Base-by-base conservation (phyloP, 2,797 vertebrate genomes). In the Manis javanica region DNA sequence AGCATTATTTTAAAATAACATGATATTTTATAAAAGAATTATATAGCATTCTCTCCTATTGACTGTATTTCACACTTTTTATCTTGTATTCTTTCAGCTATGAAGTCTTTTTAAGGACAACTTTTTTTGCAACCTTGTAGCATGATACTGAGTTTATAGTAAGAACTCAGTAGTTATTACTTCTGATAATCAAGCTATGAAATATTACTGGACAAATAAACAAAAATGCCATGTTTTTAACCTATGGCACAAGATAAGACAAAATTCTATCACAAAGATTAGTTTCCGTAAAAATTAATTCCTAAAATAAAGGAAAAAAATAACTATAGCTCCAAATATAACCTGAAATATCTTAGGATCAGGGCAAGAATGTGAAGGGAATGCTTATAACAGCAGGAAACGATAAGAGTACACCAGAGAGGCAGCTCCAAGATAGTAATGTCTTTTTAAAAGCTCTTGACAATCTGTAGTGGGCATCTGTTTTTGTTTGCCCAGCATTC, bases 241-340 rank as follows among this genome's bases (percentile, higher is more conserved):
- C 55, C 53, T 84, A 39, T 72, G 26, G 63, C 57, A 69, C 15
- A 83, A 19, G 21, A 3, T 49, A 72, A 78, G 66, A 53, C 57
- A 91, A 66, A 87, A 59, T 53, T 77, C 81, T 66, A 68, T 55
- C n/a, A 66, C 15, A 63, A 78, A 79, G 24, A 37, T 82, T 79
- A 86, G 51, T 55, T 85, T 87, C 31, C 26, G 51, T 85, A 94
- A 79, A 94, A 90, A 88, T 72, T 57, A 49, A 89, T 75, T 15
- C 21, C 63, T 66, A 83, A 86, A 87, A 68, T 96, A 59, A 55
- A 57, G 12, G 49, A 23, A 55, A 69, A 77, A 71, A 42, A 13
- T 21, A 79, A 26, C 23, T 23, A 74, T 66, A 57, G 14, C 23
- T 78, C 53, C 71, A 69, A 72, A 11, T 57, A 71, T 49, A 69